phyloP scores from a whole-genome alignment of 2,113 vertebrate species.

The Cyprinus carpio region DNA sequence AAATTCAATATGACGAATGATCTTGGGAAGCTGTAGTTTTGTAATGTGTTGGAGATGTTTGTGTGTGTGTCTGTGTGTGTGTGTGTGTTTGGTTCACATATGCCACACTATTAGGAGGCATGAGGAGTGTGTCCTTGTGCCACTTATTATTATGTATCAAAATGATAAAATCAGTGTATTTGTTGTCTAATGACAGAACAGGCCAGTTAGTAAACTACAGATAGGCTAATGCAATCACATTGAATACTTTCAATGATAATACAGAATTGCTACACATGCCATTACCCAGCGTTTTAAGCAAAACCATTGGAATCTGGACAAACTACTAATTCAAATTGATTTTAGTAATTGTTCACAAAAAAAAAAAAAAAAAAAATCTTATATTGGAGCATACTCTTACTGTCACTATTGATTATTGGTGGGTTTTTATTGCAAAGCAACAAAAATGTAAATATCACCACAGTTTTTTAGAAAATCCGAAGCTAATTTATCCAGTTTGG shows the following conservation, averaged over 20 bases:
- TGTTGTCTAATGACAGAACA: background rate
- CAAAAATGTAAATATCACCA: no score
- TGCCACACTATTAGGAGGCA: background rate
- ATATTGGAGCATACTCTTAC: no score
- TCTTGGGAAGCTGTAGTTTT: background rate
- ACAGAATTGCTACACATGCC: background rate
- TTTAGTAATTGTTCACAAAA: background rate
- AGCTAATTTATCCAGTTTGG: no score
- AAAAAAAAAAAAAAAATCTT: no score
- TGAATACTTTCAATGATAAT: background rate
- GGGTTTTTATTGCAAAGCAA: no score
- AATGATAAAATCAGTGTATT: conserved; percentile 23
- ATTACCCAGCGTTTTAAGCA: background rate
- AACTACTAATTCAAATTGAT: background rate
- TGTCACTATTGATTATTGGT: no score
- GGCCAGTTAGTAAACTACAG: background rate
- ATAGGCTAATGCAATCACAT: background rate
- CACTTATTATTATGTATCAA: conserved; percentile 16
- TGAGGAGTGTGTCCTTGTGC: background rate
- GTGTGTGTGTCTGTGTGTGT: background rate
- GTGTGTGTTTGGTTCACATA: background rate
- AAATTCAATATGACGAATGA: conserved; percentile 24
- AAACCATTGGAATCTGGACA: background rate
- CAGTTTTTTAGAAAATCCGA: no score
- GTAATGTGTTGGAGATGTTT: background rate